Base-by-base conservation (phyloP, 2,888 invertebrate genomes). In the Orthosia incerta region DNA sequence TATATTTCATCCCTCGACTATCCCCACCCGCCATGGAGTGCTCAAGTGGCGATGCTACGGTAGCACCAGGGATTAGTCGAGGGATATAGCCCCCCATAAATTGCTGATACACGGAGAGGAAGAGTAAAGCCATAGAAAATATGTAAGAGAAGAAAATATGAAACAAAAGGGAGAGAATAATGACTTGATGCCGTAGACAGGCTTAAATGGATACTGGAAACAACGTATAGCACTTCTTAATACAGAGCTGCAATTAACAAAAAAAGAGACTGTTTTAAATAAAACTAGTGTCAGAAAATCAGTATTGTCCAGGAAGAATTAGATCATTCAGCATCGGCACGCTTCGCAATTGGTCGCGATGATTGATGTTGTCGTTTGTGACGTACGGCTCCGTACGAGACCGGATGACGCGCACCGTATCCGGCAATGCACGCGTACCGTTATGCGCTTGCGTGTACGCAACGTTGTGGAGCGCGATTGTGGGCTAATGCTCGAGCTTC, bases 371-470 rank as follows among this genome's bases (percentile, higher is more conserved):
- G 87, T 85, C 83, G 76, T 85, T 71, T 60, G 79, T 80, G 80
- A 80, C 80, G 80, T 80, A 67, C 60, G 69, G 53, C 59, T 72
- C 45, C 51, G 76, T 59, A 78, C 71, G 87, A 69, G 76, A 64
- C 86, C 84, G 86, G 84, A 84, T 79, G 88, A 84, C 88, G 84
- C 68, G 85, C 74, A 79, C 71, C 73, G 82, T 78, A 84, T 86
- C 86, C 88, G 86, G 86, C 80, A 67, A 76, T 79, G 82, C 85
- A 80, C 88, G 86, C 86, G 77, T 76, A 86, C 86, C 86, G 86
- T 86, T 86, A 86, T 82, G 82, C 79, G 74, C 73, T 74, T 74
- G 77, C 85, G 87, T 73, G 68, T 71, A 87, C 83, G 80, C 86
- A 86, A 78, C 77, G 72, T 83, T 82, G 79, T 82, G 76, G 71